A percentile compares a stretch with the other conserved stretches of the same genome.
Conservation (phyloP, 2,888 invertebrate species). For the Bedellia somnulentella region DNA sequence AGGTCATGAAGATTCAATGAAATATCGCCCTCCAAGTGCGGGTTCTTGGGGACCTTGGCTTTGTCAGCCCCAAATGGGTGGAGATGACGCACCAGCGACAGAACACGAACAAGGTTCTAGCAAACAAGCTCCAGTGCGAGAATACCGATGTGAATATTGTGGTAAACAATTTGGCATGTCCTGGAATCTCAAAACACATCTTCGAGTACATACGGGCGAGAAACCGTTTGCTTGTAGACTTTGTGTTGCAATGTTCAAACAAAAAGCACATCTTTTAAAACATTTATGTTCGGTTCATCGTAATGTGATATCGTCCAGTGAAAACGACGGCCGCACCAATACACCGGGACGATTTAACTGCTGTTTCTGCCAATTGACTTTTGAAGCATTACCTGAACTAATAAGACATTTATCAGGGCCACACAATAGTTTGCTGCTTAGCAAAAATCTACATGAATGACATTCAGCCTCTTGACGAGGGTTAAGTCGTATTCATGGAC, state of each 20-base stretch:
- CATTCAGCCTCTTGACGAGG: constrained; percentile 36
- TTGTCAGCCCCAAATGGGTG: constrained; percentile 66
- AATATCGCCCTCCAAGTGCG: constrained; percentile 71
- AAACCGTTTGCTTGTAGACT: constrained; percentile 88
- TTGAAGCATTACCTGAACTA: constrained; percentile 83
- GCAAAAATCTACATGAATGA: constrained; percentile 84
- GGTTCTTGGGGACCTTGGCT: constrained; percentile 72
- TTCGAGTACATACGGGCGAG: constrained; percentile 85
- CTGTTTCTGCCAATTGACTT: constrained; percentile 84
- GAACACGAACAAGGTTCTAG: constrained; percentile 58
- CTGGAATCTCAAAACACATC: constrained; percentile 88
- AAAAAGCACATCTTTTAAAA: constrained; percentile 84
- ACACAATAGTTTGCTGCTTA: constrained; percentile 83
- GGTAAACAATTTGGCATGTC: constrained; percentile 92
- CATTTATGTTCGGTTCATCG: constrained; percentile 88
- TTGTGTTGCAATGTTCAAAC: constrained; percentile 90
- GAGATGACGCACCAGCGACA: constrained; percentile 41
- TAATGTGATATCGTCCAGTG: constrained; percentile 83
- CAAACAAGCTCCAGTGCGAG: constrained; percentile 70
- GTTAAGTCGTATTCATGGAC: constrained; percentile 35
- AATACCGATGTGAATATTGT: constrained; percentile 87
- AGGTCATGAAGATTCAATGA: constrained; percentile 59
- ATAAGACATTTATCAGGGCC: constrained; percentile 86
- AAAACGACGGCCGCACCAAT: constrained; percentile 67
- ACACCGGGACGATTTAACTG: constrained; percentile 75